Conservation (phyloP, 2,797 vertebrate species). For the Amniataba percoides region DNA sequence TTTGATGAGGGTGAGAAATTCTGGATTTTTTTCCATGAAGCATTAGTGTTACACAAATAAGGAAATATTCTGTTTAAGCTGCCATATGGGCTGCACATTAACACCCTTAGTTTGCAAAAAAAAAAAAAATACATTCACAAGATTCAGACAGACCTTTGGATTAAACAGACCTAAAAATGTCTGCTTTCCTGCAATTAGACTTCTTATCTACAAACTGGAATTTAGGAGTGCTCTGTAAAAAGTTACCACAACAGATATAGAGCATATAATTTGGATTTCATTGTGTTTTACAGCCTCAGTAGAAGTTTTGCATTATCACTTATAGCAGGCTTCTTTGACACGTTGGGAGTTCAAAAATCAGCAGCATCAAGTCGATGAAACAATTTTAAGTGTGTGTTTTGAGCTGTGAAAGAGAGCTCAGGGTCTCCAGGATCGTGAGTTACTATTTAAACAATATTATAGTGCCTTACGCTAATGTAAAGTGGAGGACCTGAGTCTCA, state of each 20-base stretch:
- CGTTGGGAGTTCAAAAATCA: neutral
- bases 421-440: neutral
- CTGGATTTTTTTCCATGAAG: neutral
- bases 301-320: neutral
- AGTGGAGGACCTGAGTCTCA: constrained; percentile 10
- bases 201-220: neutral
- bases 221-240: neutral
- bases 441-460: neutral
- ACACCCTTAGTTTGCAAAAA: neutral
- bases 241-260: neutral
- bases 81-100: no score
- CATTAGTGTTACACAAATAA: neutral
- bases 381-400: neutral
- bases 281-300: neutral
- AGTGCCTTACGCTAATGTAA: constrained; percentile 8
- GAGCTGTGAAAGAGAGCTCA: neutral
- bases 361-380: neutral
- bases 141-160: neutral
- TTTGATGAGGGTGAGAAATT: neutral
- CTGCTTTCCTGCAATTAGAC: neutral
- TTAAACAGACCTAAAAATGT: neutral
- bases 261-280: neutral
- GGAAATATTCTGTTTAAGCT: neutral
- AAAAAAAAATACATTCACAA: no score
- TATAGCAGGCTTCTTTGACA: neutral